Evolutionary conservation across 37 sponge, comb jelly and placozoan genomes (phyloP), one percentile per base, ranked within the genome.

Genomic region (Agelas oroides): DNA sequence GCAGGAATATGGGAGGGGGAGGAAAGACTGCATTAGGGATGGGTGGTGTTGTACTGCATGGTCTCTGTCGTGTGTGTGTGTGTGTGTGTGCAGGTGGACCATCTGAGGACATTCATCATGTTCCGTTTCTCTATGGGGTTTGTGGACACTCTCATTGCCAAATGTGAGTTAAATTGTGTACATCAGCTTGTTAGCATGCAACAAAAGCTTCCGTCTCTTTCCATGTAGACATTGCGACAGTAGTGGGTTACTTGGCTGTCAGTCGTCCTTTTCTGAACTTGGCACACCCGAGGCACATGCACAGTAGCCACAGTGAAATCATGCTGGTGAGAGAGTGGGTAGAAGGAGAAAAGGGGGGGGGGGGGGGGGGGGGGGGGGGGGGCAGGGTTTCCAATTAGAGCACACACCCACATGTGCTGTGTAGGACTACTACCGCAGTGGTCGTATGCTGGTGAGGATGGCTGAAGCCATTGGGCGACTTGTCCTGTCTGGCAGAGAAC

Each of bases 381-480:
- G n/a, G n/a, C n/a, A n/a, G n/a, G n/a, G n/a, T n/a, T n/a, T n/a
- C n/a, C n/a, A 12, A 6, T 3, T 46, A 46, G 6, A 12, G 46
- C 46, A 46, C 46, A 46, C 8, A 3, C 46, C 8, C 46, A 8
- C 8, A 12, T 12, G 6, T 46, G 6, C 46, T 8, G 46, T 25
- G 37, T 34, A 92, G 93, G 86, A 93, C 61, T 93, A 93, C 92
- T 94, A 95, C 63, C 53, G 79, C 32, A 95, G 91, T 74, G 97
- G 97, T 23, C 81, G 97, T 12, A 92, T 92, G 91, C 71, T 97
- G 59, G 95, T 97, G 11, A 65, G 93, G 30, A 87, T 97, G 93
- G 93, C 97, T 71, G 89, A 97, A 65, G 97, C 97, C n/a, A 92
- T 92, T 56, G 97, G 97, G 18, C 66, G 97, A 76, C 86, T 97